phyloP scores from a whole-genome alignment of 1,140 invertebrate species.

The Neotoxoptera formosana region DNA sequence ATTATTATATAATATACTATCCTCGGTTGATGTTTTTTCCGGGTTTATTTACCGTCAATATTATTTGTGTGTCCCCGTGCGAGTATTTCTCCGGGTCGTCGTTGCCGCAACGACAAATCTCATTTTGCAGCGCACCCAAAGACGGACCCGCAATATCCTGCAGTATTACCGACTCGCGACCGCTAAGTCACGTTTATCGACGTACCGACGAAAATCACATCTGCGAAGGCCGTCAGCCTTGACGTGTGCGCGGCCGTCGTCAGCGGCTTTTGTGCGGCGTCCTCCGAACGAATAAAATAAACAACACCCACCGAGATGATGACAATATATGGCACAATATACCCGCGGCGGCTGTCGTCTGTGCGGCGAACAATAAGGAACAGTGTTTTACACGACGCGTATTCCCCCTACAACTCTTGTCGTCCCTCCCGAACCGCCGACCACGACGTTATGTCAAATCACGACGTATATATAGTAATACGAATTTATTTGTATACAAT shows the following conservation, averaged over 20 bases:
- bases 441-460: not conserved
- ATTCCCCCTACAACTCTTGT: no score
- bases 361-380: not conserved
- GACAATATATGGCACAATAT: not conserved
- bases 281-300: not conserved
- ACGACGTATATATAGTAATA: not conserved
- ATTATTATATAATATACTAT: no score
- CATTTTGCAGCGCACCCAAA: no score
- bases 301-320: not conserved
- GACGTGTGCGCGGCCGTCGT: not conserved
- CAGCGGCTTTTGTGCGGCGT: not conserved
- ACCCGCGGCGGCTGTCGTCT: not conserved
- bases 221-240: not conserved
- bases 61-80: no score
- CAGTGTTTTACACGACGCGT: not conserved
- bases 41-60: not conserved
- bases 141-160: no score
- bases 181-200: not conserved
- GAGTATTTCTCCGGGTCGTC: no score
- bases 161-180: not conserved
- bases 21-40: no score
- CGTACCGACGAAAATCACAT: not conserved
- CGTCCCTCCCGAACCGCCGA: not conserved
- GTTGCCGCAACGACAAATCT: no score
- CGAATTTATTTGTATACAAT: not conserved